phyloP scores from a whole-genome alignment of 2,797 vertebrate species.

The Cichlasoma orientale region DNA sequence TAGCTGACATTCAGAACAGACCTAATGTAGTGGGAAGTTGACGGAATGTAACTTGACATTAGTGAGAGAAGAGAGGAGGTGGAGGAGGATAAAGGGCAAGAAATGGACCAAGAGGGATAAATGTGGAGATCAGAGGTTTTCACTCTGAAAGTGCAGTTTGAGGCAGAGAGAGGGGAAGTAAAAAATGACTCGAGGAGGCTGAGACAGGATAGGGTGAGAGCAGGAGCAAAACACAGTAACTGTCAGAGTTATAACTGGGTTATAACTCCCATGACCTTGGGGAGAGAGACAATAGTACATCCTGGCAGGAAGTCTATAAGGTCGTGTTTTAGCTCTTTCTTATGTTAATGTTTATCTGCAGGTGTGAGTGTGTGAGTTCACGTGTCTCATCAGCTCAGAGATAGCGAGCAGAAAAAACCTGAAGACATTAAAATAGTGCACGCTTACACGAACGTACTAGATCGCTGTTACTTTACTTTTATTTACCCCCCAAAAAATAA shows the following conservation, averaged over 20 bases:
- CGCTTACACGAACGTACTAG: not conserved
- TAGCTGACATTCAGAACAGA: slow-evolving; percentile 75
- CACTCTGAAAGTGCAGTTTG: slow-evolving; percentile 10
- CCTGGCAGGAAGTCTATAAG: slow-evolving; percentile 5
- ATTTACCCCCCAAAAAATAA: not conserved
- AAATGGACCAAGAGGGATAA: slow-evolving; percentile 4
- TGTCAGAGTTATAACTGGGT: slow-evolving; percentile 15
- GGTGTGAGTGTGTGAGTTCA: not conserved
- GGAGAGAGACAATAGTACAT: not conserved
- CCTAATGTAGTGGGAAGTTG: slow-evolving; percentile 65
- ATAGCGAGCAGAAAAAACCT: not conserved
- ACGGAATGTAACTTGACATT: slow-evolving; percentile 37
- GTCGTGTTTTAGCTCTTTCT: slow-evolving; percentile 6
- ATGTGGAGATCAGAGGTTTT: slow-evolving; percentile 13
- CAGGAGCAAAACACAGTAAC: slow-evolving; percentile 12
- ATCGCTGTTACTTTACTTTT: not conserved
- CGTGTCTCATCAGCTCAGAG: not conserved
- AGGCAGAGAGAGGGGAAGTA: not conserved
- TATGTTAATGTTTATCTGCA: slow-evolving; percentile 6
- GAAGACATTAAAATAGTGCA: not conserved
- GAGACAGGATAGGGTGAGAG: slow-evolving; percentile 6
- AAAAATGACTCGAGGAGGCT: slow-evolving; percentile 10
- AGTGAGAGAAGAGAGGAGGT: slow-evolving; percentile 9
- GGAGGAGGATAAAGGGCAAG: not conserved
- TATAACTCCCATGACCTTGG: slow-evolving; percentile 8